Evolutionary conservation across 2,888 invertebrate species (phyloP), one percentile per base, ranked within the genome.

Genomic region (Drosophila recens): DNA sequence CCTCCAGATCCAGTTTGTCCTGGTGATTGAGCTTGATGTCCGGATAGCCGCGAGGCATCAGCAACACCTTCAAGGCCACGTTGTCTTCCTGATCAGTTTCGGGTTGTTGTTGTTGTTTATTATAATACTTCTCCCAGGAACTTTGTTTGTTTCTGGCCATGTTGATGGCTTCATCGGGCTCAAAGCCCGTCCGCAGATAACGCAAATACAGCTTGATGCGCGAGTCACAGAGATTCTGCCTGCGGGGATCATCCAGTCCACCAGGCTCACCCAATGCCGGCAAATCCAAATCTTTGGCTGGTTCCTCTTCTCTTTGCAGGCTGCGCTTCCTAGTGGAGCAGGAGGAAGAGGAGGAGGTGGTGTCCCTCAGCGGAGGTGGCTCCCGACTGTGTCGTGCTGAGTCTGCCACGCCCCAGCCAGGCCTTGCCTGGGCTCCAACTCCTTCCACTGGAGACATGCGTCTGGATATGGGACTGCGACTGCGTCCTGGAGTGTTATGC

Each of bases 161-260:
- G 30, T 10, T 13, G 0, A 54, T 3, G 10, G 75, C 69, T 20
- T 64, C 65, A 0, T 43, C 48, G 0, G 46, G 9, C 0, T 38
- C 9, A 9, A 54, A 68, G 0, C 75, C 79, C 2, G 34, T 43
- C 3, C 27, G 9, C 1, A 46, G 52, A 40, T 75, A 78, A 0
- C 79, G 74, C 13, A 43, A 15, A 30, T 57, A 78, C 64, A 68
- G 68, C 15, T 73, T 78, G 11, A 17, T 49, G 1, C 75, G 74
- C 1, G 74, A 52, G 1, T 57, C 68, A 15, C 74, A 34, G 5
- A 75, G 42, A 0, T 5, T 8, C 10, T 10, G 20, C 1, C 34
- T 34, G 2, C 58, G 49, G 1, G 51, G 38, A 34, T 67, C 48
- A 17, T 45, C 40, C 8, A 13, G 11, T 2, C 20, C 36, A 1